phyloP scores from a whole-genome alignment of 2,113 vertebrate genomes.

The Notothenia coriiceps region DNA sequence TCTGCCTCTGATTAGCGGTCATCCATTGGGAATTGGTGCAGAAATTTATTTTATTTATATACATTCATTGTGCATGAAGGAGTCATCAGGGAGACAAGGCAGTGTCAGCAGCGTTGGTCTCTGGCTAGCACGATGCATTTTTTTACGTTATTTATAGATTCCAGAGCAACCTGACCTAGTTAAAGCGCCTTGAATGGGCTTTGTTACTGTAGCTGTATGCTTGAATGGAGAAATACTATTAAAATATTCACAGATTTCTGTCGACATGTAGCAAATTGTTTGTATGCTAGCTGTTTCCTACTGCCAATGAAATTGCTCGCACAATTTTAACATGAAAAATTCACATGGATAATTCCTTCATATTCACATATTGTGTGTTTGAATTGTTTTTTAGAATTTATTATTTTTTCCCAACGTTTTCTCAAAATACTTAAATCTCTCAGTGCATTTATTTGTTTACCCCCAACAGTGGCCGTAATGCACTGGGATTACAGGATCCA shows the following conservation, averaged over 20 bases:
- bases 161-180: slow-evolving; percentile 68
- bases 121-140: slow-evolving; percentile 44
- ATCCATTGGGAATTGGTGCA: slow-evolving; percentile 42
- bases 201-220: slow-evolving; percentile 8
- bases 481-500: background rate
- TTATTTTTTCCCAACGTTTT: background rate
- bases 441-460: background rate
- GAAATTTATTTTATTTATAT: slow-evolving; percentile 48
- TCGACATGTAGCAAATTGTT: background rate
- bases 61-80: slow-evolving; percentile 51
- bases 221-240: slow-evolving; percentile 17
- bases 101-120: slow-evolving; percentile 45
- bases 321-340: background rate
- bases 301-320: background rate
- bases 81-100: slow-evolving; percentile 9
- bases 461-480: background rate
- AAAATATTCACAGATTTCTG: background rate
- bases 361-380: background rate
- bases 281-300: background rate
- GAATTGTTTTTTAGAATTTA: too few relatives aligned
- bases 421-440: background rate
- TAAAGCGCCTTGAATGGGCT: slow-evolving; percentile 64
- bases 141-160: slow-evolving; percentile 72
- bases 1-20: slow-evolving; percentile 45
- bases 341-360: background rate